Conservation (phyloP, 2,888 invertebrate species). For the Lymantria dispar region DNA sequence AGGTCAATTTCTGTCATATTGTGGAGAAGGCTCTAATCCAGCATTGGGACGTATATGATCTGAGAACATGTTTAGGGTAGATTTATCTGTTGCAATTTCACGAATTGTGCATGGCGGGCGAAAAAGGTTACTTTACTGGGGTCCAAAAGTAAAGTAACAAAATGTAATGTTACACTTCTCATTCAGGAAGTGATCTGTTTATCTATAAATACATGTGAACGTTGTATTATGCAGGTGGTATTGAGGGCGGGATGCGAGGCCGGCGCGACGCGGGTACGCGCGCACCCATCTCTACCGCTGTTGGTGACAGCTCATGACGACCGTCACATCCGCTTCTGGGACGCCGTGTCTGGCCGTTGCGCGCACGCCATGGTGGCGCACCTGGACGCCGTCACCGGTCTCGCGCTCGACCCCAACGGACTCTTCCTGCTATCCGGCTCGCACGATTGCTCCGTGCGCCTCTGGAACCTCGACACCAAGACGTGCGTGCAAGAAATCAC, state of each 20-base stretch:
- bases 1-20: too few species aligned
- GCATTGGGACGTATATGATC: too few species aligned
- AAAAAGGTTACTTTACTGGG: too few species aligned
- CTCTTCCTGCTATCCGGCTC: constrained; percentile 98
- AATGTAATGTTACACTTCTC: too few species aligned
- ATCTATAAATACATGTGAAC: too few species aligned
- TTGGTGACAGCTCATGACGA: constrained; percentile 99
- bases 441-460: constrained; percentile 98
- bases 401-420: constrained; percentile 99
- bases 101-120: too few species aligned
- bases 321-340: constrained; percentile 99
- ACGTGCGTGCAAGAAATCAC: constrained; percentile 99
- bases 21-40: too few species aligned
- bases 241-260: constrained; percentile 84
- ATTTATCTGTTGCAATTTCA: too few species aligned
- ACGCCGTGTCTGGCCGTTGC: constrained; percentile 96
- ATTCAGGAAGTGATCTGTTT: too few species aligned
- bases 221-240: constrained; percentile 74
- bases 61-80: too few species aligned
- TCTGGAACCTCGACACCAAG: constrained; percentile 99
- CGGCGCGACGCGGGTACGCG: constrained; percentile 90
- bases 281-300: constrained; percentile 97
- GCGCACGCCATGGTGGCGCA: constrained; percentile 99
- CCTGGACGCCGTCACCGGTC: constrained; percentile 98
- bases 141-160: too few species aligned